Conservation (phyloP, 35 echinoderm and acorn worm genomes). For the Apostichopus californicus region DNA sequence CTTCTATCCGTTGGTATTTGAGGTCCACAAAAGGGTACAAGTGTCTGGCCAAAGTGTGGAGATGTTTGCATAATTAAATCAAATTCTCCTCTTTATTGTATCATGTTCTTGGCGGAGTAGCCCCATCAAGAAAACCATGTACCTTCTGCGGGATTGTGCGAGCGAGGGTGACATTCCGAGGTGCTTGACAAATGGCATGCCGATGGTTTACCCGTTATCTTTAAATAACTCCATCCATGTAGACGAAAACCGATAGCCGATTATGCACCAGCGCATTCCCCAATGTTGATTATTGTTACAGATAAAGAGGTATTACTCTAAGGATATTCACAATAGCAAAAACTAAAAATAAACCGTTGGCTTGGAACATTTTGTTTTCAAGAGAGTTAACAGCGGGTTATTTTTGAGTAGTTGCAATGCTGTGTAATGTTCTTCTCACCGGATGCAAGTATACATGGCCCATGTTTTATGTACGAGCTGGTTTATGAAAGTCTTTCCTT, state of each 20-base stretch:
- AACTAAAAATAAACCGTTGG: not conserved
- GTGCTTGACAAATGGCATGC: not conserved
- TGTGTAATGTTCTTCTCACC: too few species aligned
- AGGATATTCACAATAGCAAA: not conserved
- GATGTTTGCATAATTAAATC: slow-evolving; percentile 51
- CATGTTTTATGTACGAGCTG: too few species aligned
- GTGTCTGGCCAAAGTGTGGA: not conserved
- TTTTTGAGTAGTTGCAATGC: too few species aligned
- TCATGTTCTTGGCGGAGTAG: not conserved
- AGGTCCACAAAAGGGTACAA: slow-evolving; percentile 16
- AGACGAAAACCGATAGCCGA: not conserved
- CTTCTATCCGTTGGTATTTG: slow-evolving; percentile 38
- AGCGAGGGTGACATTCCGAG: not conserved
- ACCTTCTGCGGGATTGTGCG: not conserved
- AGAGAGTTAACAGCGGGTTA: too few species aligned
- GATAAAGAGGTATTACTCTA: not conserved
- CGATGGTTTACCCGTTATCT: not conserved
- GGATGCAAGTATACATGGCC: too few species aligned
- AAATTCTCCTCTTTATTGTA: slow-evolving; percentile 32
- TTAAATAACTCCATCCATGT: not conserved
- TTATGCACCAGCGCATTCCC: not conserved
- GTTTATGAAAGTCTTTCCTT: too few species aligned
- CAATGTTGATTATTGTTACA: not conserved
- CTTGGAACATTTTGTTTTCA: not conserved
- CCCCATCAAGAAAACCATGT: slow-evolving; percentile 2